A percentile compares a stretch with the other conserved stretches of the same genome.
Conservation (phyloP, 2,888 invertebrate genomes). For the Zonitis immaculata region DNA sequence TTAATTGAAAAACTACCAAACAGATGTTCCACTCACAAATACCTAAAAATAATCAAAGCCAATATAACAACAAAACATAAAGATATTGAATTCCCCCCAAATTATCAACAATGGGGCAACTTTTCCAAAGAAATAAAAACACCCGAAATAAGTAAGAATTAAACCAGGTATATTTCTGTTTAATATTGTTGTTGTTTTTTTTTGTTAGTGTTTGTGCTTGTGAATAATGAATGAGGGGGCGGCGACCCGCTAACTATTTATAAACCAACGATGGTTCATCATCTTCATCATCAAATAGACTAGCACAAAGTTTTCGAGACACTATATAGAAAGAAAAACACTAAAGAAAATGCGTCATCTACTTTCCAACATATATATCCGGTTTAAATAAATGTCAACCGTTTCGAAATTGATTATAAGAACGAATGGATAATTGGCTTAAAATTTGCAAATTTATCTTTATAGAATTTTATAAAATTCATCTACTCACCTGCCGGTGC, state of each 20-base stretch:
- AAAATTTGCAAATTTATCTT: too few relatives aligned
- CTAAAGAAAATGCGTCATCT: not conserved
- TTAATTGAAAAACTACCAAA: not conserved
- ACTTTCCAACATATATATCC: not conserved
- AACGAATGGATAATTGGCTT: too few relatives aligned
- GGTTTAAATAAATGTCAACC: not conserved
- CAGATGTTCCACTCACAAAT: too few relatives aligned
- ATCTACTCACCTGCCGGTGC: not conserved
- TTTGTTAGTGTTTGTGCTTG: not conserved
- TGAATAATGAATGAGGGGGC: slow-evolving; percentile 21
- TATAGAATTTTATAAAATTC: too few relatives aligned
- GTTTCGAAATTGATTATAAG: too few relatives aligned
- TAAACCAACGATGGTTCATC: slow-evolving; percentile 16
- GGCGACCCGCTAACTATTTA: slow-evolving; percentile 29
- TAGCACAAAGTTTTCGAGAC: too few relatives aligned
- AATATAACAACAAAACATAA: too few relatives aligned
- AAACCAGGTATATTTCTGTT: not conserved
- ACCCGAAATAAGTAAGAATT: not conserved
- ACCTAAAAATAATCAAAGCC: too few relatives aligned
- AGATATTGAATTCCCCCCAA: too few relatives aligned
- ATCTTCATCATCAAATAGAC: slow-evolving; percentile 4
- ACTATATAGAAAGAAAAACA: not conserved
- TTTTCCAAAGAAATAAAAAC: too few relatives aligned
- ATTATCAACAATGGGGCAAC: too few relatives aligned
- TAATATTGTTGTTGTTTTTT: not conserved